Percentiles rank a stretch among this genome's conserved stretches.
Conservation (phyloP, 2,888 invertebrate species). For the Hypsopygia costalis region DNA sequence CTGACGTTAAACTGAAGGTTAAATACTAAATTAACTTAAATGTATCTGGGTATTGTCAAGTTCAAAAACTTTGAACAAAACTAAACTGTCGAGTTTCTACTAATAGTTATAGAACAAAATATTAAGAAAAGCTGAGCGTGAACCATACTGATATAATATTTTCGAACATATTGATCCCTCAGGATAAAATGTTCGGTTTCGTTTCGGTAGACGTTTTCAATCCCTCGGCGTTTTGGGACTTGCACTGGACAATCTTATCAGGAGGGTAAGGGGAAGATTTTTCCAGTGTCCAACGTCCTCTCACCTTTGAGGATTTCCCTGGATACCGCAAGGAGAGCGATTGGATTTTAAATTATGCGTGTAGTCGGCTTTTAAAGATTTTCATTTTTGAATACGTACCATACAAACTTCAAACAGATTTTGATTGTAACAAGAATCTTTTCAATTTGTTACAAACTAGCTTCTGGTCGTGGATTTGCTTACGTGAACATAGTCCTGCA, state of each 20-base stretch:
- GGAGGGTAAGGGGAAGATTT: slow-evolving; percentile 65
- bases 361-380: slow-evolving; percentile 53
- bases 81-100: slow-evolving; percentile 29
- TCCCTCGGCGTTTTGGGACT: slow-evolving; percentile 77
- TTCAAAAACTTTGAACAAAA: background rate
- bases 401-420: no score
- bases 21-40: slow-evolving; percentile 1
- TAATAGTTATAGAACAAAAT: slow-evolving; percentile 45
- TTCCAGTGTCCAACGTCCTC: slow-evolving; percentile 72
- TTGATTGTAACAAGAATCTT: no score
- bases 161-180: slow-evolving; percentile 73
- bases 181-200: slow-evolving; percentile 72
- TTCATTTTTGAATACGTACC: slow-evolving; percentile 34
- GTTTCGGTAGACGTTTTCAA: slow-evolving; percentile 75
- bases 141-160: slow-evolving; percentile 74
- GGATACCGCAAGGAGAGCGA: slow-evolving; percentile 51
- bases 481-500: no score
- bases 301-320: slow-evolving; percentile 73
- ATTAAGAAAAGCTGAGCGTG: slow-evolving; percentile 45
- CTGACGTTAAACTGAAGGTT: slow-evolving; percentile 3
- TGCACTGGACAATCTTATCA: slow-evolving; percentile 80
- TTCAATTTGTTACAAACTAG: no score
- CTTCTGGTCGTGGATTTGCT: no score
- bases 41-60: slow-evolving; percentile 5
- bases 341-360: slow-evolving; percentile 74